These are phyloP conservation scores for Labrus mixtus DNA, from an alignment of 2,113 vertebrate species.

Conservation along the genomic window DNA sequence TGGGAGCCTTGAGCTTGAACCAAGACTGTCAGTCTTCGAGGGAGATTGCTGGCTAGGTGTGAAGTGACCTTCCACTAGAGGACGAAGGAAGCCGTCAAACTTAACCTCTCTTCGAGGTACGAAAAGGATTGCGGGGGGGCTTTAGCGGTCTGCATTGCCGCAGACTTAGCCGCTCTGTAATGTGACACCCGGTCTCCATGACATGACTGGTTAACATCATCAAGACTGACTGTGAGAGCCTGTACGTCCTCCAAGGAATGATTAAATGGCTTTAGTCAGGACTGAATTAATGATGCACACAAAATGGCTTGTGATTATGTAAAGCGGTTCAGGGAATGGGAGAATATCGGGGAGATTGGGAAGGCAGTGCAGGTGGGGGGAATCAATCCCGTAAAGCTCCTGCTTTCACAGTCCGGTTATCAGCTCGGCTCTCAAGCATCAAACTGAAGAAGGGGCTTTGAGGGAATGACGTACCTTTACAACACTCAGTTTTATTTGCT, in stretches of 20 bases:
- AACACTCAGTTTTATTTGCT: conserved; percentile 23
- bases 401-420: conserved; percentile 41
- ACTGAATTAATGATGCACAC: conserved; percentile 76
- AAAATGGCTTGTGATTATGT: conserved; percentile 77
- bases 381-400: conserved; percentile 38
- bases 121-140: conserved; percentile 3
- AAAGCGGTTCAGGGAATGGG: conserved; percentile 60
- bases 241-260: conserved; percentile 56
- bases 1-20: conserved; percentile 45
- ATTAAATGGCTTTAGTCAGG: conserved; percentile 72
- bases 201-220: conserved; percentile 62
- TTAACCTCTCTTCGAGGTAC: conserved; percentile 27
- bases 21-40: conserved; percentile 13
- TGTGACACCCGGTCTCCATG: conserved; percentile 50
- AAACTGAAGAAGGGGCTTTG: conserved; percentile 17
- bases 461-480: conserved; percentile 12
- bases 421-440: conserved; percentile 34
- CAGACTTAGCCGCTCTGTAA: conserved; percentile 38
- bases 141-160: conserved; percentile 28
- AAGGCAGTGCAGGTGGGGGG: conserved; percentile 50
- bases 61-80: conserved; percentile 43
- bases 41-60: conserved; percentile 13
- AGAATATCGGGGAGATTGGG: conserved; percentile 47
- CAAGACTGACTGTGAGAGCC: conserved; percentile 34
- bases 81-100: conserved; percentile 52